Evolutionary conservation across 2,797 vertebrate species (phyloP), one percentile per base, ranked within the genome.

Genomic region (Odontamblyopus rebecca): DNA sequence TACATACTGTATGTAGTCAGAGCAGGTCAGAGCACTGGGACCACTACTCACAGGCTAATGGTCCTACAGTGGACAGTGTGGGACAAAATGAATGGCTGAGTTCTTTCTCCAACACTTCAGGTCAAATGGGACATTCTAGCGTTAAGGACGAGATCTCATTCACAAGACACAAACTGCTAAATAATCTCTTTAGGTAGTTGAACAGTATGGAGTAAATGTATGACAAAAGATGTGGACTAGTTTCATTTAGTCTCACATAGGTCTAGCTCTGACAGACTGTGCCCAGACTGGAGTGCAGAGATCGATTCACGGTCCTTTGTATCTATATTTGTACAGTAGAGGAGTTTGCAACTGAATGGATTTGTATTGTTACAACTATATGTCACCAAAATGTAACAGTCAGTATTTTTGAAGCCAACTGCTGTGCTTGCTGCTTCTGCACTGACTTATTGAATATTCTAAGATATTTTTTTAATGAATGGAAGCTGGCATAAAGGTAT

Each of bases 1-100:
- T 76, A 78, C 79, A 83, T 88, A 86, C 23, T 0, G 23, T 23
- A 3, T 79, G 85, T 84, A 89, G 87, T 88, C 88, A 88, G 82
- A 54, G 65, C 79, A 71, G 81, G 82, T 65, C 15, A 74, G 68
- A 72, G 81, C 59, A 4, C 44, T 4, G 12, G 44, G 44, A 48
- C 13, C 44, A 44, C 44, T 16, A 48, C 48, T 23, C 73, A 75
- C 70, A 68, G 72, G 73, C 71, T 81, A 82, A 82, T 85, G 71
- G 70, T 60, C 69, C 1, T 1, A 15, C 63, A 63, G 69, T 61
- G 67, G 63, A 62, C 71, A 71, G 76, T 74, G 81, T 70, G 72
- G 69, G 73, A 80, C 79, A 81, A 72, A 68, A 44, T 77, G 62
- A 75, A 38, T 65, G 67, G 75, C 69, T 78, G 72, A 68, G 29